phyloP scores from a whole-genome alignment of 2,113 vertebrate genomes.

The Muscicapa adusta region DNA sequence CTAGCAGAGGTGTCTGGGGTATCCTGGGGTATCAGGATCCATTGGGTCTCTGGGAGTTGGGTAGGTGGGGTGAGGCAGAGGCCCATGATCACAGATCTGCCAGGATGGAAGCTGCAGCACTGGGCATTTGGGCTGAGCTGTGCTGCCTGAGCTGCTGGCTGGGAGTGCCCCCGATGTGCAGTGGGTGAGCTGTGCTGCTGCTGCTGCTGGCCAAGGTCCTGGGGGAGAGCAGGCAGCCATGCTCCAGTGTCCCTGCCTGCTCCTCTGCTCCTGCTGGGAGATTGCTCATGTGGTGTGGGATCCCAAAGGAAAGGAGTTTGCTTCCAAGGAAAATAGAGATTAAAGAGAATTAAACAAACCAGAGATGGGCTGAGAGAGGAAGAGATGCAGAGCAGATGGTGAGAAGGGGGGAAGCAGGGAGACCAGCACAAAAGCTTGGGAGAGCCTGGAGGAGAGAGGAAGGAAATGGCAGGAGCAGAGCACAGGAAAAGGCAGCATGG shows the following conservation, averaged over 20 bases:
- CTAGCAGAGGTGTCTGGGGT: not conserved
- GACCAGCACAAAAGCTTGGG: not conserved
- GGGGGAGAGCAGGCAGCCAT: not conserved
- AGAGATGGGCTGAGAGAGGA: not conserved
- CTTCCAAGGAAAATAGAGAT: slow-evolving; percentile 32
- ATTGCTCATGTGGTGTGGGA: fast-evolving
- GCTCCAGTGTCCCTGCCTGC: fast-evolving
- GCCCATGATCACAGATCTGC: not conserved
- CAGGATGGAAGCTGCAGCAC: not conserved
- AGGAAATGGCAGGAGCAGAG: not conserved
- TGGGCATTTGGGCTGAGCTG: not conserved
- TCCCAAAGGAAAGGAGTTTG: not conserved
- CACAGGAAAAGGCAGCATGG: not conserved
- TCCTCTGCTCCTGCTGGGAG: not conserved
- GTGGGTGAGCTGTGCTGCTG: not conserved
- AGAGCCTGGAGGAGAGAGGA: slow-evolving; percentile 2
- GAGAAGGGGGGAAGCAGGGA: not conserved
- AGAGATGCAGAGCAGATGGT: not conserved
- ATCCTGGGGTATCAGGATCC: fast-evolving
- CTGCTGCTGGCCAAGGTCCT: not conserved
- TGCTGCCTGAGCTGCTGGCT: not conserved
- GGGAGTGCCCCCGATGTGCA: fast-evolving
- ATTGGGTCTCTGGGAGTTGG: not conserved
- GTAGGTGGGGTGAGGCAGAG: not conserved
- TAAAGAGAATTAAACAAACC: slow-evolving; percentile 58